Evolutionary conservation across 2,113 vertebrate genomes (phyloP).

Genomic region (Globicephala melas): DNA sequence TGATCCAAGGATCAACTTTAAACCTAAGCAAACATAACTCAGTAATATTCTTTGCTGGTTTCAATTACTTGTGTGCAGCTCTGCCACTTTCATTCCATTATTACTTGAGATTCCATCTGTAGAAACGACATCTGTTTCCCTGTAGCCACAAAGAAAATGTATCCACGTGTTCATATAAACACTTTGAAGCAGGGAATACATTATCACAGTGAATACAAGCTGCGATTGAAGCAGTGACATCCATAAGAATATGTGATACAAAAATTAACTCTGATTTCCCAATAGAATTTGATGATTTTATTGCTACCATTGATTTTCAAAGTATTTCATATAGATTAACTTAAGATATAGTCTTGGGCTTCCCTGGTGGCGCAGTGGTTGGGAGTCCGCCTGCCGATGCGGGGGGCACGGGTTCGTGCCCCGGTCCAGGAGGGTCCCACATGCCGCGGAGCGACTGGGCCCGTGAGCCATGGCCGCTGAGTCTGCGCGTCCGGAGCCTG

Average conservation of each 20-base stretch:
- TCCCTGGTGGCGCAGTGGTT: too few species aligned
- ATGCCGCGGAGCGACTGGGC: too few species aligned
- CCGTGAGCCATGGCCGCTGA: too few species aligned
- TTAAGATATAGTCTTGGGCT: background rate
- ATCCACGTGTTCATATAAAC: slow-evolving; percentile 26
- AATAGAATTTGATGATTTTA: background rate
- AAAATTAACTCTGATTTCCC: background rate
- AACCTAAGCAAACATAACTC: background rate
- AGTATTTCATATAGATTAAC: background rate
- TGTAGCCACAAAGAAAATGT: background rate
- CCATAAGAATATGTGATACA: background rate
- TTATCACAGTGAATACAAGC: background rate
- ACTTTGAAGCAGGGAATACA: slow-evolving; percentile 30
- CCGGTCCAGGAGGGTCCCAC: too few species aligned
- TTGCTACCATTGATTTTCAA: background rate
- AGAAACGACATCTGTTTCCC: slow-evolving; percentile 6
- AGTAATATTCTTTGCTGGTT: background rate
- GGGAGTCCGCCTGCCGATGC: too few species aligned
- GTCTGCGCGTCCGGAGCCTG: too few species aligned
- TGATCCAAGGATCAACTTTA: background rate
- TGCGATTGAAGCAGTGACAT: background rate
- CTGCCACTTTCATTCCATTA: background rate
- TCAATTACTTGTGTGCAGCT: background rate
- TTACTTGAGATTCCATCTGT: slow-evolving; percentile 32
- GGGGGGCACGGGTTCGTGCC: too few species aligned